phyloP scores from a whole-genome alignment of 2,797 vertebrate species.

The Lophotriccus pileatus region DNA sequence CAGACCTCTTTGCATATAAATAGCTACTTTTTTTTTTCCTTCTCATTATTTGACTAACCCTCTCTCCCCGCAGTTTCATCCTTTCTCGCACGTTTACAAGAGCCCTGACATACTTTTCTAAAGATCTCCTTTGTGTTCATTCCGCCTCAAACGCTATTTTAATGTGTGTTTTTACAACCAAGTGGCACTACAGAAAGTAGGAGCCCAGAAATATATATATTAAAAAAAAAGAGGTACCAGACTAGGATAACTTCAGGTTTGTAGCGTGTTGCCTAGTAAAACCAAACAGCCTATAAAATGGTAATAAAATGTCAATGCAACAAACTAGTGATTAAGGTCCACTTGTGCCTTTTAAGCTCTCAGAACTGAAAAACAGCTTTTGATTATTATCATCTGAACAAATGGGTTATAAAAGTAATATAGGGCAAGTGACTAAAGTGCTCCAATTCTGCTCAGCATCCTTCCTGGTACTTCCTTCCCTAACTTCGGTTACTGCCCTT shows the following conservation, averaged over 20 bases:
- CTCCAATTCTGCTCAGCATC: not conserved
- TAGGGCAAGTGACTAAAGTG: not conserved
- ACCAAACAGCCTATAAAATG: not conserved
- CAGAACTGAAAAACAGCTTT: not conserved
- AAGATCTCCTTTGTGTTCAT: not conserved
- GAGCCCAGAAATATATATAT: not conserved
- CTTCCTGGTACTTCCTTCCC: not conserved
- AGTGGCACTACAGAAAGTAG: not conserved
- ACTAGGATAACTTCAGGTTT: not conserved
- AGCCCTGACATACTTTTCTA: not conserved
- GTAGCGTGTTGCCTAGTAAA: not conserved
- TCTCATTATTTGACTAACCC: slow-evolving; percentile 35
- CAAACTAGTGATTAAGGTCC: not conserved
- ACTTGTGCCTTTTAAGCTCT: not conserved
- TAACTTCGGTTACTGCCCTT: not conserved
- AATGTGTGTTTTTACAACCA: not conserved
- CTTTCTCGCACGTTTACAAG: not conserved
- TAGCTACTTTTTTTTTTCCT: not conserved
- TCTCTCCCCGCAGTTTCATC: not conserved
- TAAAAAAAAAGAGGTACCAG: not conserved
- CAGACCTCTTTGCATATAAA: slow-evolving; percentile 25
- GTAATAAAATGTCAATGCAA: not conserved
- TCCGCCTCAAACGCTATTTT: not conserved
- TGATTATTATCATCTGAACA: not conserved
- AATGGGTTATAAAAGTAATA: not conserved